Evolutionary conservation across 1,140 invertebrate genomes (phyloP), one percentile per base, ranked within the genome.

Genomic region (Drosophila watanabei): DNA sequence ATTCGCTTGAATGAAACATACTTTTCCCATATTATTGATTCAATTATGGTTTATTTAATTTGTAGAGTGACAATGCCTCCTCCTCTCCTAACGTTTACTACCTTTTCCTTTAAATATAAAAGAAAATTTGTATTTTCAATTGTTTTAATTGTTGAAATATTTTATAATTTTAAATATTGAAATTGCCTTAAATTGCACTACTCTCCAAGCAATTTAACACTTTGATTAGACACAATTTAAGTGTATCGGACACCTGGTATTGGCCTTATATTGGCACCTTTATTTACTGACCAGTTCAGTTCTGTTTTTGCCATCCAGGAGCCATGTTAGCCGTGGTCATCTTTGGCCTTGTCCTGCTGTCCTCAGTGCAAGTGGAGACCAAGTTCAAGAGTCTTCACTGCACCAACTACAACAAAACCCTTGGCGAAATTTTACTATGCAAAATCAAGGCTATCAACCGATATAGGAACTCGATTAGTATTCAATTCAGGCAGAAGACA

Each of bases 321-420:
- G 30, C 14, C 35, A 72, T 72, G 52, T 33, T 43, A 30, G 35
- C 32, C 10, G 45, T 30, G n/a, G 11, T 39, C 20, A 24, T 70
- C 13, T 39, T 72, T 9, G 52, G 43, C 13, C 30, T 72, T 5
- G 30, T 72, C 8, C 20, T 73, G 11, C 20, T 41, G 4, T 60
- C 13, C n/a, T 18, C 48, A 11, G 28, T 61, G 56, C 54, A 71
- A 16, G 66, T 78, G 48, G 62, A 78, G 30, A 9, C 63, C 32
- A 77, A 78, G 28, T 77, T 69, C 39, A 77, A 78, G 43, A 69
- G 54, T 48, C 75, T 78, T 5, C 49, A 77, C 37, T 78, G 75
- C 16, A 35, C 37, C 3, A 43, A 66, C 16, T 54, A 69, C 20
- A 43, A 77, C 14, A 66, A 48, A 13, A 11, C 49, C 2, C 33